Evolutionary conservation across 2,888 invertebrate genomes (phyloP), one percentile per base, ranked within the genome.

Genomic region (Lasiommata megera): DNA sequence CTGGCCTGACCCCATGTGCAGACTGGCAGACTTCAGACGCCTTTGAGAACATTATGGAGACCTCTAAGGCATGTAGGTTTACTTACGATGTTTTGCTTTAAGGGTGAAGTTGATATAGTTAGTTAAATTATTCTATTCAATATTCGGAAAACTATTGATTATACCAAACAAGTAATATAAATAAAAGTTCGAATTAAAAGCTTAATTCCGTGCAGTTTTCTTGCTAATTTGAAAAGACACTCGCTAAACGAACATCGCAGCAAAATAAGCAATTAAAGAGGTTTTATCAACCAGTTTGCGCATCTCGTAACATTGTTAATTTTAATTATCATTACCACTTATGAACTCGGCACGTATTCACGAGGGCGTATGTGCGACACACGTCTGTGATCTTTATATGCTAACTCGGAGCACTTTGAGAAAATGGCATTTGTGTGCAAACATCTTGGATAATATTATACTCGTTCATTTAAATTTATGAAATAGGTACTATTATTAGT

Each of bases 251-350:
- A 78, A 83, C 82, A 86, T 80, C 74, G 80, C 78, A 77, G 73
- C 76, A 72, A 81, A 85, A 82, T 88, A 84, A 82, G 84, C 80
- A 77, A 80, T 83, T 80, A 86, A 78, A 75, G 78, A 75, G 76
- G 77, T 82, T 69, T 65, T 70, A 70, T 76, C 69, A 80, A 83
- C 84, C 85, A 80, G 81, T 86, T 88, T 76, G 75, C 85, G 81
- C 84, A 83, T 86, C 78, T 82, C 79, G 14, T 73, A 70, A 79
- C 78, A 70, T 77, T 80, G 79, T 89, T 83, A 73, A 69, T 74
- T 76, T 82, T 88, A 84, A 89, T 88, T 87, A 82, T 84, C 74
- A 83, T 84, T 80, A 81, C 81, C 79, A 54, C 62, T 62, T 62
- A 60, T 51, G 57, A 12, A 52, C 54, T 57, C 60, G 41, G 57